Evolutionary conservation across 2,113 vertebrate species (phyloP).

Genomic region (Arvicanthis niloticus): DNA sequence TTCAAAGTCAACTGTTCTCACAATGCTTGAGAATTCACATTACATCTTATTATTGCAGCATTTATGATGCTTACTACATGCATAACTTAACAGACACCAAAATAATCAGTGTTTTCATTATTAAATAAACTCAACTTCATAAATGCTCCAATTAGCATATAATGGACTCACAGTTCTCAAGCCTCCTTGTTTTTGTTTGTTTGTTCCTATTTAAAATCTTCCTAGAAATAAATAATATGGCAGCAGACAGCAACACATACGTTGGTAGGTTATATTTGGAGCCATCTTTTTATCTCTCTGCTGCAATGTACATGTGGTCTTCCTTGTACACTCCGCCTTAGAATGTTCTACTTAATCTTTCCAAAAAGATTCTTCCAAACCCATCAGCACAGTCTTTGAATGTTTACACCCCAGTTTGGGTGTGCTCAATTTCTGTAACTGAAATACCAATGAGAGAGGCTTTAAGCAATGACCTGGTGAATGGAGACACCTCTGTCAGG

Average conservation of each 20-base stretch:
- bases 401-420: constrained; percentile 21
- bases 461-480: not conserved
- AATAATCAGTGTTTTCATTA: constrained; percentile 19
- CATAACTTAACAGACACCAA: not conserved
- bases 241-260: not conserved
- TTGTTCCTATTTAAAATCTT: constrained; percentile 33
- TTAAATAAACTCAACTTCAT: constrained; percentile 9
- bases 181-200: not conserved
- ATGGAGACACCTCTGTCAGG: not conserved
- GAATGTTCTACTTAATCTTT: not conserved
- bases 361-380: not conserved
- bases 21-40: not conserved
- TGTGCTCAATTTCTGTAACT: constrained; percentile 8
- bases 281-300: not conserved
- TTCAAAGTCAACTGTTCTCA: not conserved
- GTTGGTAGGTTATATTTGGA: not conserved
- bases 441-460: constrained; percentile 9
- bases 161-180: not conserved
- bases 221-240: constrained; percentile 22
- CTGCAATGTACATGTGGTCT: not conserved
- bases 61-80: not conserved
- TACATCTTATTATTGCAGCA: not conserved
- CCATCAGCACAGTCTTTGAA: not conserved
- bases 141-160: constrained; percentile 14
- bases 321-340: not conserved